A percentile compares a stretch with the other conserved stretches of the same genome.
phyloP scores from a whole-genome alignment of 2,888 invertebrate genomes.

The Stenodema calcarata region DNA sequence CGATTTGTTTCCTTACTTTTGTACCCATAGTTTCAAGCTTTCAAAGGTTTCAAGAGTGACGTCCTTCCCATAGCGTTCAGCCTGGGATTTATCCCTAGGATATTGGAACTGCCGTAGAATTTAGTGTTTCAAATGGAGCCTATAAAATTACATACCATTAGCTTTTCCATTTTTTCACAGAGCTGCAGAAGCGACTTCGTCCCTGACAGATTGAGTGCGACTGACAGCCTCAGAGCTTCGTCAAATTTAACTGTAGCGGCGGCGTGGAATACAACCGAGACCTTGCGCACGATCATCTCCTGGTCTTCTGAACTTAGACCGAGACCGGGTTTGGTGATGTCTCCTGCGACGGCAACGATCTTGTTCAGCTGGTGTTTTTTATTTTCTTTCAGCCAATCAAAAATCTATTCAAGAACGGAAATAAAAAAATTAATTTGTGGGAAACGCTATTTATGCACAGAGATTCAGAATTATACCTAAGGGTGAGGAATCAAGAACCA shows the following conservation, averaged over 20 bases:
- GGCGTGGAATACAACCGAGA: slow-evolving; percentile 93
- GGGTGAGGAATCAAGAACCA: too few species aligned
- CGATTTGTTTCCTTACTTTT: too few species aligned
- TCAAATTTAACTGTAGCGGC: slow-evolving; percentile 98
- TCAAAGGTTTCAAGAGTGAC: too few species aligned
- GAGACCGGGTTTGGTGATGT: slow-evolving; percentile 82
- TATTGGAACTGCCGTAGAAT: too few species aligned
- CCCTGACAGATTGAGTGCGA: slow-evolving; percentile 94
- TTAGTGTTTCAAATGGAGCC: too few species aligned
- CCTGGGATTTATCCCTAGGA: too few species aligned
- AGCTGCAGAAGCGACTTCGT: slow-evolving; percentile 90
- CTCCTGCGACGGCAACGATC: slow-evolving; percentile 80
- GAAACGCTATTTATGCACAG: too few species aligned
- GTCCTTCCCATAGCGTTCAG: too few species aligned
- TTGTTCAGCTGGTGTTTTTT: slow-evolving; percentile 76
- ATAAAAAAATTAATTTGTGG: background rate
- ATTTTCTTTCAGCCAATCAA: slow-evolving; percentile 77
- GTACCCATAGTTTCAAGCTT: too few species aligned
- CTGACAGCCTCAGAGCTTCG: slow-evolving; percentile 91
- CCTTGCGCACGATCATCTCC: slow-evolving; percentile 71
- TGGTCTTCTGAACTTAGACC: slow-evolving; percentile 82
- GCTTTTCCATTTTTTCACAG: slow-evolving; percentile 85
- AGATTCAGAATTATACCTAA: too few species aligned
- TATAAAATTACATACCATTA: slow-evolving; percentile 69
- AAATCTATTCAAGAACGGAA: slow-evolving; percentile 76